Evolutionary conservation across 2,797 vertebrate species (phyloP), one percentile per base, ranked within the genome.

Genomic region (Sarcoramphus papa): DNA sequence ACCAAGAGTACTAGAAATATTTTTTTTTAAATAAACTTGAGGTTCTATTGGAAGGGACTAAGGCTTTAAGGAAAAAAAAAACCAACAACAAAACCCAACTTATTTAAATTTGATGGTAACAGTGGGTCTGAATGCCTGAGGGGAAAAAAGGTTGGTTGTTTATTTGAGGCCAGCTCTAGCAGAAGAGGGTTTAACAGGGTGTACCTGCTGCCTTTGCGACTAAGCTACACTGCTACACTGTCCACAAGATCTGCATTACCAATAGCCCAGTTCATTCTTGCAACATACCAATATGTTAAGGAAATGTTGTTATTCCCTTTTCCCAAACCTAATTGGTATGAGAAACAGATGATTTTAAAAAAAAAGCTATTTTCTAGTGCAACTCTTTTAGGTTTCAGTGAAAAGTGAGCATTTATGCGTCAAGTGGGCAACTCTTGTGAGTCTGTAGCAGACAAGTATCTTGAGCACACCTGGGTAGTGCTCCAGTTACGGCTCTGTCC

Each of bases 1-100:
- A 53, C 13, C 23, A 37, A 53, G 17, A 74, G 15, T 22, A 59
- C 8, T 63, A 35, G 14, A 59, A 56, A 54, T 31, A 3, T 7
- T 40, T 64, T 53, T 48, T 37, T 60, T 50, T 2, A 1, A 63
- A 69, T 53, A 48, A 90, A 53, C 28, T 37, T 48, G 2, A 60
- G 5, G 8, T 67, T 84, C 21, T 81, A 3, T 51, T 47, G 31
- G 10, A 30, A 47, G 13, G 10, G 5, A 35, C 33, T 47, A 50
- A 45, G 33, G 4, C 31, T 70, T 87, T 90, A 54, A 51, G 7
- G 4, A 14, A 0, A 6, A 16, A 33, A 16, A 3, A 22, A 8
- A 21, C 0, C 0, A 50, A 21, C 4, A 35, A 51, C 3, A 17
- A 70, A 74, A 59, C 1, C 1, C 4, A 70, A 3, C 6, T 53